Base-by-base conservation (phyloP, 2,797 vertebrate genomes). In the Hypotaenidia okinawae region DNA sequence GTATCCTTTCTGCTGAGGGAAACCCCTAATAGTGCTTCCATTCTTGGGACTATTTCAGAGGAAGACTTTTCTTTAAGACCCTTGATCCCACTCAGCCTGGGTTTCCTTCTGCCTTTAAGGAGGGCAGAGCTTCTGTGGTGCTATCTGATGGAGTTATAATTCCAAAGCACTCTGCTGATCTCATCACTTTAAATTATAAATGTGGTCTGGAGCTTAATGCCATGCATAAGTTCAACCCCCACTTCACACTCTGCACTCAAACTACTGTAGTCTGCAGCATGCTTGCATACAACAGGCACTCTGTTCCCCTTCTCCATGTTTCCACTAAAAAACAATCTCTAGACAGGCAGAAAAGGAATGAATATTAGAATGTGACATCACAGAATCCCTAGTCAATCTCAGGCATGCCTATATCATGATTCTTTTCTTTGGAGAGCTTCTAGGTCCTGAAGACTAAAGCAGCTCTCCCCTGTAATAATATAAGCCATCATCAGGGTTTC, bases 311-410 rank as follows among this genome's bases (percentile, higher is more conserved):
- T 54, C 10, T 61, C 41, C 8, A 3, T 35, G 62, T n/a, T 78
- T 17, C n/a, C 13, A 59, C 16, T 0, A 0, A 5, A 37, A 5
- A 84, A 73, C 10, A 75, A 18, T 11, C 19, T 81, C 84, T 35
- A 91, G 59, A 27, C 17, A 61, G 59, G 25, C 11, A 62, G 70
- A 62, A 84, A 37, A 86, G 54, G 7, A 47, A 59, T 30, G 6
- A 87, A 57, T 32, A 41, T 37, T 70, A 13, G 15, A 88, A 79
- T 21, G 21, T 1, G 4, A 63, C 9, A 5, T 43, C 19, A 59
- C 13, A 41, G 39, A 66, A 66, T 3, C 7, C 11, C 6, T 39
- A 3, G 59, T 61, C 76, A n/a, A 55, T 43, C 11, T 86, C 37
- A 22, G 23, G 2, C 32, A 25, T 59, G 10, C 47, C 24, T 12